Base-by-base conservation (phyloP, 2,797 vertebrate genomes). In the Poliocrania exsul region DNA sequence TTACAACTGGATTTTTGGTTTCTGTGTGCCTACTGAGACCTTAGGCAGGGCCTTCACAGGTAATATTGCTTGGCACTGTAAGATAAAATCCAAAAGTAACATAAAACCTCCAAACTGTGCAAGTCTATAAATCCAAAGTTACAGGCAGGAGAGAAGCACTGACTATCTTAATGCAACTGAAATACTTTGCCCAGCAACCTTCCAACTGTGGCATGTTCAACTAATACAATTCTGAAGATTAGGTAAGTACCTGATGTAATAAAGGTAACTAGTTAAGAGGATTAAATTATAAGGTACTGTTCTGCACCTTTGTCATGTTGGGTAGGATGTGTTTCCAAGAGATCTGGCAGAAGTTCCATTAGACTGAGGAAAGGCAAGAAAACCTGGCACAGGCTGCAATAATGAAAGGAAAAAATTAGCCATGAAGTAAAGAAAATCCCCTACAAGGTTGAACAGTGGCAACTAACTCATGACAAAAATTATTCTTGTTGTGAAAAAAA, bases 21-120 rank as follows among this genome's bases (percentile, higher is more conserved):
- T 69, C 67, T 49, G 4, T 25, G 8, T 37, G 11, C 38, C 74
- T 77, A 29, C 28, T 16, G 40, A 79, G 47, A 31, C 31, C 35
- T 84, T 70, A 47, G 46, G 61, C 12, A 51, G 14, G 13, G 62
- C 26, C 20, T 70, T 70, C 18, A 33, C 6, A 28, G 18, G 7
- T 40, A 13, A 28, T 51, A 33, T 5, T 40, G 3, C 18, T 40
- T 58, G n/a, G 15, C 16, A 35, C 28, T 57, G 3, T 20, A 62
- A 51, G 17, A 58, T 13, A 62, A 74, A 88, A 56, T 10, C 2
- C 1, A 1, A 49, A 85, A 71, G 21, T 20, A 66, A 77, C 24
- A 44, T 28, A 72, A 82, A 65, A 1, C 2, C 4, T 18, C 5
- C 0, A 18, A 31, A 66, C 2, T 16, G 6, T 33, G 10, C 23